Percentiles rank a stretch among this genome's conserved stretches.
These are phyloP conservation scores for Neodiprion fabricii DNA, from an alignment of 1,140 invertebrate genomes.

Conservation along the genomic window DNA sequence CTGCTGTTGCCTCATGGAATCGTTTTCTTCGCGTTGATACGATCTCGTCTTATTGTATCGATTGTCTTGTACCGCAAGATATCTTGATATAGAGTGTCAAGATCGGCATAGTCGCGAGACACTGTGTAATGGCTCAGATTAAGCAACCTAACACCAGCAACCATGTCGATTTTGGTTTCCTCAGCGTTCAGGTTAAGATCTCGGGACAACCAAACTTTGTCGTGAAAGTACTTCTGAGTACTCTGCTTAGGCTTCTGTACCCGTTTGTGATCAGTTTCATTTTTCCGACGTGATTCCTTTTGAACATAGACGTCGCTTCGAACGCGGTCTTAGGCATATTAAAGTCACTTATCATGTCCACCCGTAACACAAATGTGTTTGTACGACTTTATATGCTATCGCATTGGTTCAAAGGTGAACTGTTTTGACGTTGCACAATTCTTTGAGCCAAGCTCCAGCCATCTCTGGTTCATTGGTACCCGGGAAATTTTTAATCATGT, in stretches of 20 bases:
- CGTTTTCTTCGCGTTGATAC: background rate
- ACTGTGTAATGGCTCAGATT: constrained; percentile 19
- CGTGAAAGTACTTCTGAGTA: background rate
- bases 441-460: constrained; percentile 14
- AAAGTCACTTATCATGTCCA: constrained; percentile 1
- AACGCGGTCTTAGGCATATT: constrained; percentile 11
- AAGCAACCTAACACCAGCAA: constrained; percentile 22
- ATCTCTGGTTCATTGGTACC: background rate
- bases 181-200: background rate
- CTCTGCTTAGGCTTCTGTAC: constrained; percentile 13
- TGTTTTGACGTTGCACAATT: background rate
- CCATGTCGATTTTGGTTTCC: constrained; percentile 25
- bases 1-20: background rate
- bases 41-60: constrained; percentile 11
- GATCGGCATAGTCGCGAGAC: constrained; percentile 6
- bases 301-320: constrained; percentile 14
- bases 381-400: constrained; percentile 6
- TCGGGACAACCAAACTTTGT: constrained; percentile 13
- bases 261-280: constrained; percentile 17
- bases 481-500: constrained; percentile 14
- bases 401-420: constrained; percentile 22
- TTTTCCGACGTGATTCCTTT: constrained; percentile 19
- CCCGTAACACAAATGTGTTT: constrained; percentile 1
- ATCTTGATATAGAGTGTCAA: constrained; percentile 20
- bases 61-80: constrained; percentile 19